Percentiles rank a stretch among this genome's conserved stretches.
These are phyloP conservation scores for Orchesella cincta DNA, from an alignment of 1,140 invertebrate genomes.

Conservation along the genomic window DNA sequence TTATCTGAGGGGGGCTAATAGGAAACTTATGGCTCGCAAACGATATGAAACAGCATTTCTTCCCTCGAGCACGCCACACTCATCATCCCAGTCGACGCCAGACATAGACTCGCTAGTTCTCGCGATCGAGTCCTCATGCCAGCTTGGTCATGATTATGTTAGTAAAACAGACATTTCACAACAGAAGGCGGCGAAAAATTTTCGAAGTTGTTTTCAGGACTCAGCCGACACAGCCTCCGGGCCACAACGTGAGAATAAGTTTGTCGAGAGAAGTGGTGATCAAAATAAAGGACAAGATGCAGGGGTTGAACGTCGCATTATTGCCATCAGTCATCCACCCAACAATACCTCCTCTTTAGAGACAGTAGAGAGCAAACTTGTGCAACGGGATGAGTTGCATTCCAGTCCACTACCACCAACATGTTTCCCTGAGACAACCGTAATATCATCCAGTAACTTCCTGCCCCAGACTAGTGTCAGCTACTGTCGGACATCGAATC, in stretches of 20 bases:
- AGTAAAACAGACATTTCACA: background rate
- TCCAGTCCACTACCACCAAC: background rate
- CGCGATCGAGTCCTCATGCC: conserved; percentile 40
- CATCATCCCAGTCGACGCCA: conserved; percentile 30
- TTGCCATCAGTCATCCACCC: background rate
- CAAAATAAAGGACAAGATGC: background rate
- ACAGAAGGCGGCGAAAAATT: background rate
- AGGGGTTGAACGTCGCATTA: background rate
- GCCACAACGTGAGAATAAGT: background rate
- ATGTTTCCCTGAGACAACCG: background rate
- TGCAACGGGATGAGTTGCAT: background rate
- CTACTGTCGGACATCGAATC: background rate
- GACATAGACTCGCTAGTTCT: conserved; percentile 47
- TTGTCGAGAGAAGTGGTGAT: background rate
- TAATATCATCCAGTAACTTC: background rate
- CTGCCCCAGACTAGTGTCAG: background rate
- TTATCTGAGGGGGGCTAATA: conserved; percentile 1
- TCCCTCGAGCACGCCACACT: conserved; percentile 26
- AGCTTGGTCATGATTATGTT: conserved; percentile 1
- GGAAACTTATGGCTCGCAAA: conserved; percentile 48
- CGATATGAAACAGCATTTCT: conserved; percentile 51
- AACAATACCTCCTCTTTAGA: background rate
- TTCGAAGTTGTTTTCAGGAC: background rate
- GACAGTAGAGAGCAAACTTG: background rate
- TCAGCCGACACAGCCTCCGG: background rate